These are phyloP conservation scores for Epirrita christyi DNA, from an alignment of 2,888 invertebrate species.

Conservation along the genomic window DNA sequence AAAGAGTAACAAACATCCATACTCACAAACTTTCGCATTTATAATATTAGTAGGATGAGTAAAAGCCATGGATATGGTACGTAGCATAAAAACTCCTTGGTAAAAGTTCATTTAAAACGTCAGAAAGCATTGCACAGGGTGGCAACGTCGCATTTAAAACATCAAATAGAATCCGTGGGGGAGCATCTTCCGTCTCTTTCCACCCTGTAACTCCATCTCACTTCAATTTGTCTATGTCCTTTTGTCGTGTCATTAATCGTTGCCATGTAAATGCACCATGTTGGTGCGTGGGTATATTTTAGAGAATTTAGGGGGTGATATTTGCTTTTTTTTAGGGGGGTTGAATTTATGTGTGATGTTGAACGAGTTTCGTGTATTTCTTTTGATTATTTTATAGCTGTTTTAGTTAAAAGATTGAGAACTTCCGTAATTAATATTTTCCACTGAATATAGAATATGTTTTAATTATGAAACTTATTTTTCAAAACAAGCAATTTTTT, in stretches of 20 bases:
- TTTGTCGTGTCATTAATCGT: conserved; percentile 15
- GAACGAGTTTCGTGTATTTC: conserved; percentile 5
- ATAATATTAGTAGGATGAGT: no score
- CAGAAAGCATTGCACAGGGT: conserved; percentile 7
- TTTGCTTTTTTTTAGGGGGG: conserved; percentile 14
- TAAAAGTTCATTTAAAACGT: background rate
- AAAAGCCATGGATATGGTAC: no score
- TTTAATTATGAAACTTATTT: no score
- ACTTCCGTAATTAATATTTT: background rate
- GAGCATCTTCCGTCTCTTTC: conserved; percentile 43
- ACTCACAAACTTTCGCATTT: no score
- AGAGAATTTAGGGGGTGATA: background rate
- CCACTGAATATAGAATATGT: no score
- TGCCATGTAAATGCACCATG: background rate
- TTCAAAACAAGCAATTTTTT: no score
- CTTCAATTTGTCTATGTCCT: conserved; percentile 44
- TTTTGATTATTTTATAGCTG: background rate
- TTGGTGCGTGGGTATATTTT: background rate
- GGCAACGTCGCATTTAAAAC: conserved; percentile 20
- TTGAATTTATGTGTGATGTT: conserved; percentile 1
- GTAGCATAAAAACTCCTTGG: no score
- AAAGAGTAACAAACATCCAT: no score
- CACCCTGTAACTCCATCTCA: conserved; percentile 34
- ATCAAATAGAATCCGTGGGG: conserved; percentile 38
- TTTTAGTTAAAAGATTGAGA: background rate